Conservation (phyloP, 2,113 vertebrate genomes). For the Chlamydotis undulata region DNA sequence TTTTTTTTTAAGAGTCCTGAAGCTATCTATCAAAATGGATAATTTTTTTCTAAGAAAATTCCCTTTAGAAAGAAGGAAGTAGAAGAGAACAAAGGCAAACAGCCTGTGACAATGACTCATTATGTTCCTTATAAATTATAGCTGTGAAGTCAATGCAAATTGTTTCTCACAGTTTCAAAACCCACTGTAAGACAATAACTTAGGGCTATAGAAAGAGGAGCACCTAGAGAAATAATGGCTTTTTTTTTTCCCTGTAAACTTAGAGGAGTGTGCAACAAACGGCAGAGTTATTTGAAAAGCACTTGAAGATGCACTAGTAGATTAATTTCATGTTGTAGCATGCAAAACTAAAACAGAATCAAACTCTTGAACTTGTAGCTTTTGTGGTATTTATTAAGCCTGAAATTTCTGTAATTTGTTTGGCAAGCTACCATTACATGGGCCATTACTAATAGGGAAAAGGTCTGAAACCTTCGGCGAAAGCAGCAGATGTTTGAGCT, state of each 20-base stretch:
- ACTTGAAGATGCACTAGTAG: conserved; percentile 4
- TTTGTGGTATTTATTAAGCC: conserved; percentile 50
- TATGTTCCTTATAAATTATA: conserved; percentile 74
- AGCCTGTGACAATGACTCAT: conserved; percentile 75
- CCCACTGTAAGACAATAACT: conserved; percentile 52
- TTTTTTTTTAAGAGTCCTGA: conserved; percentile 20
- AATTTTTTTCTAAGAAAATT: conserved; percentile 73
- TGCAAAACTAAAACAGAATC: neutral
- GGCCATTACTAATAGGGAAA: conserved; percentile 1
- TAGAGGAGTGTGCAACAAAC: neutral
- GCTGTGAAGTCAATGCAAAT: conserved; percentile 68
- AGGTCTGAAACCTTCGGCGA: conserved; percentile 4
- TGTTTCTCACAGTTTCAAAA: conserved; percentile 68
- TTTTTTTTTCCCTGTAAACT: neutral
- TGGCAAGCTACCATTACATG: neutral
- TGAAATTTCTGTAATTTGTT: conserved; percentile 28
- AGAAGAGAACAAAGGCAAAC: conserved; percentile 58
- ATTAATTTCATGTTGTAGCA: conserved; percentile 47
- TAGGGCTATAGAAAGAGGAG: conserved; percentile 49
- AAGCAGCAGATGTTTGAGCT: neutral
- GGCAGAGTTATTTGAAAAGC: conserved; percentile 30
- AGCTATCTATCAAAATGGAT: conserved; percentile 57
- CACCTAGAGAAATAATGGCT: conserved; percentile 25
- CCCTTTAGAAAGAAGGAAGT: conserved; percentile 79
- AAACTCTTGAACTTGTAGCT: neutral